Evolutionary conservation across 2,797 vertebrate species (phyloP), one percentile per base, ranked within the genome.

Genomic region (Anabacerthia variegaticeps): DNA sequence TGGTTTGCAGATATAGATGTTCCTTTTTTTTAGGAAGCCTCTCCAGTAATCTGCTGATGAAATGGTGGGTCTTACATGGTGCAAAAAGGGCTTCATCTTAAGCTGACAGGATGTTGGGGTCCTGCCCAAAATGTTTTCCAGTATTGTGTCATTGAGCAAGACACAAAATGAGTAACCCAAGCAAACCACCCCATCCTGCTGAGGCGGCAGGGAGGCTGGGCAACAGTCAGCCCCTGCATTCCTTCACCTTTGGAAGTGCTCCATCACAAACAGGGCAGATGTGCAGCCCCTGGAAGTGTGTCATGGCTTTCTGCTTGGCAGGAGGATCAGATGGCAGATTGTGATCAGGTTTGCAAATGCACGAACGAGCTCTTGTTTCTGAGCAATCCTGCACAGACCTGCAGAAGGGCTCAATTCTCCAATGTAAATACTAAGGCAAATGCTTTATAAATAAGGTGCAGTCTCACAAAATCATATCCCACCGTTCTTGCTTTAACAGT

Each of bases 181-280:
- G 48, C 13, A 49, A 85, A 88, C 55, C 68, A 65, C 51, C 46
- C 16, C 19, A 32, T 65, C 32, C 51, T 76, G 41, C n/a, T 43
- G 28, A 13, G 37, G 37, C 37, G 37, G 37, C 37, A 39, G 23
- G 18, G 32, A 44, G 44, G 24, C 6, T 3, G 7, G 22, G 32
- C 65, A 41, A 30, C 66, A 69, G 34, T 51, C 75, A 81, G 81
- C 62, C 68, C 85, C 18, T 15, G 22, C 82, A 91, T 92, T 78
- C 83, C 54, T 91, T 88, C 39, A 14, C 43, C 79, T 81, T 85
- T 96, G 94, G 92, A 92, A 72, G 16, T 37, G 30, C 39, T 96
- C 69, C 85, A 92, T 78, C 41, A 51, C 76, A 96, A 95, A 95
- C 30, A 95, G 44, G 62, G 68, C 67, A 62, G 77, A 91, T 26